These are phyloP conservation scores for Pelmatolapia mariae DNA, from an alignment of 2,113 vertebrate species.

Conservation along the genomic window DNA sequence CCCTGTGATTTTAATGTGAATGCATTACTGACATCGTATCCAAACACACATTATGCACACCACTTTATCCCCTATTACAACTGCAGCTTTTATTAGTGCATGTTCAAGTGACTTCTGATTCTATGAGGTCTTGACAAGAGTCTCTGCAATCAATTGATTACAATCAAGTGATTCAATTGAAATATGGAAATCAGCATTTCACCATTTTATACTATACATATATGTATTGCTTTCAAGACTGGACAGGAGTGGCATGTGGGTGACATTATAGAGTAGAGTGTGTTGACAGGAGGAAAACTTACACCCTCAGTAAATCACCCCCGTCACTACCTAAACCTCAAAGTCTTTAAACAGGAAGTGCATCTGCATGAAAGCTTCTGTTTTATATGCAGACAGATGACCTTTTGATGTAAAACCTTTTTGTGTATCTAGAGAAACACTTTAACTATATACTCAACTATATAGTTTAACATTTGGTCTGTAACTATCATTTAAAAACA, in stretches of 20 bases:
- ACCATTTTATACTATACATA: not conserved
- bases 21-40: not conserved
- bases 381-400: not conserved
- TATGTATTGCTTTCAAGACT: not conserved
- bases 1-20: rapidly evolving
- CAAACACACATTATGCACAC: not conserved
- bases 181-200: not conserved
- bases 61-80: not conserved
- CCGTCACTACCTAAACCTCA: not conserved
- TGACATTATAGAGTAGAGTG: not conserved
- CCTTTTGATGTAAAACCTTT: not conserved
- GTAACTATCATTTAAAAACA: not conserved
- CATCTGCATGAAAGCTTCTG: not conserved
- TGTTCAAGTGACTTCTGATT: not conserved
- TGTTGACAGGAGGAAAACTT: not conserved
- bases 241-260: not conserved
- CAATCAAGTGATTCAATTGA: not conserved
- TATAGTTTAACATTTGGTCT: not conserved
- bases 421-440: not conserved
- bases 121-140: rapidly evolving
- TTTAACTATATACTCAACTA: rapidly evolving
- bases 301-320: not conserved
- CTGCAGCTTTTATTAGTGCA: not conserved
- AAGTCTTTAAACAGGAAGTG: not conserved
- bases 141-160: not conserved